Evolutionary conservation across 2,797 vertebrate species (phyloP).

Genomic region (Ambastaia sidthimunki): DNA sequence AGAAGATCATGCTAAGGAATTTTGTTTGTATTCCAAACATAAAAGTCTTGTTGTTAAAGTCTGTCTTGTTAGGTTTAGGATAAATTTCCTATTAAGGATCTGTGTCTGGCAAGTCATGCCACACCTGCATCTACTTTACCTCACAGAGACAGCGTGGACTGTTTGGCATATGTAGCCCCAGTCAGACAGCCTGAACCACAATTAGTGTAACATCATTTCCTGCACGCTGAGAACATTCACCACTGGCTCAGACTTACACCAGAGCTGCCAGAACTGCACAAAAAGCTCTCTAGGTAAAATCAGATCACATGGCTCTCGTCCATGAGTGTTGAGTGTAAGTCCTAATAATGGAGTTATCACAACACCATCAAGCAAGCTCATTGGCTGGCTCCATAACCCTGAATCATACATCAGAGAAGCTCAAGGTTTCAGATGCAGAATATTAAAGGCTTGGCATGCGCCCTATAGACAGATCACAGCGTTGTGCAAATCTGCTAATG

Average conservation of each 20-base stretch:
- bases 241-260: conserved; percentile 13
- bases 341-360: conserved; percentile 11
- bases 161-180: too few relatives aligned
- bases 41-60: too few relatives aligned
- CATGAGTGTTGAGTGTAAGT: background rate
- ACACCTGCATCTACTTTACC: too few relatives aligned
- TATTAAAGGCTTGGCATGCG: background rate
- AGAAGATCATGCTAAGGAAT: too few relatives aligned
- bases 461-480: background rate
- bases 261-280: conserved; percentile 6
- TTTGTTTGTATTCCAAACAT: too few relatives aligned
- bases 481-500: background rate
- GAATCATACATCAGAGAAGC: background rate
- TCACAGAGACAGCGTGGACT: too few relatives aligned
- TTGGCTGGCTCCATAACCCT: conserved; percentile 12
- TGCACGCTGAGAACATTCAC: background rate
- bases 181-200: conserved; percentile 19
- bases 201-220: conserved; percentile 25
- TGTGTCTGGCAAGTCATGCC: too few relatives aligned
- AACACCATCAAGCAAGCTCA: conserved; percentile 19
- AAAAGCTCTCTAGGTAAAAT: conserved; percentile 6
- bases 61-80: too few relatives aligned
- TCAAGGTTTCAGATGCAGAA: background rate
- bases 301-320: conserved; percentile 13
- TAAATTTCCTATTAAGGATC: too few relatives aligned